Evolutionary conservation across 1,140 invertebrate genomes (phyloP).

Genomic region (Aporrectodea caliginosa): DNA sequence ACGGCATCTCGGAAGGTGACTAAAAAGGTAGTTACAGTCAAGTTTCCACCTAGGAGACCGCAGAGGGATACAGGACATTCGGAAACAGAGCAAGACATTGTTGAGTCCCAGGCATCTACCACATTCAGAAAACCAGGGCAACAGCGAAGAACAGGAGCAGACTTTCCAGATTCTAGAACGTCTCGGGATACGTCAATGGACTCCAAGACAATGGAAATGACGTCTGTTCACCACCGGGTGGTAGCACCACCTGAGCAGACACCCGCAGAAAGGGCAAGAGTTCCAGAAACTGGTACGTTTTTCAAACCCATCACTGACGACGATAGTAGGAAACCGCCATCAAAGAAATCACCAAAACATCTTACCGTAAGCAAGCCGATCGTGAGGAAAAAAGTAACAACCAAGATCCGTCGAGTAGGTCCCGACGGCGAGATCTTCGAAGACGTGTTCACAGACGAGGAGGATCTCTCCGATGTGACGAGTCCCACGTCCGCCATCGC

Average conservation of each 20-base stretch:
- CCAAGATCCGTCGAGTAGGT: slow-evolving; percentile 25
- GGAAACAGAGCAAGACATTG: background rate
- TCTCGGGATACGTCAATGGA: too few relatives aligned
- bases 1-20: slow-evolving; percentile 4
- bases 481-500: background rate
- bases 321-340: background rate
- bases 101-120: background rate
- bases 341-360: background rate
- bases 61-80: background rate
- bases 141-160: background rate
- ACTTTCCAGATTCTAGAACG: background rate
- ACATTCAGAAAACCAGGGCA: too few relatives aligned
- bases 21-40: slow-evolving; percentile 12
- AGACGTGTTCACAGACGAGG: slow-evolving; percentile 18
- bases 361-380: background rate
- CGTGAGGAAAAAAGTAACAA: slow-evolving; percentile 18
- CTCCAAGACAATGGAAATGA: too few relatives aligned
- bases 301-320: background rate
- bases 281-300: background rate
- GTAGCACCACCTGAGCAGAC: background rate
- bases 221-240: too few relatives aligned
- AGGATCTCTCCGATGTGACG: background rate
- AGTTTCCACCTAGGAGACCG: background rate
- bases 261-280: background rate
- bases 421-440: slow-evolving; percentile 30